Evolutionary conservation across 2,888 invertebrate species (phyloP).

Genomic region (Aproaerema taeniolella): DNA sequence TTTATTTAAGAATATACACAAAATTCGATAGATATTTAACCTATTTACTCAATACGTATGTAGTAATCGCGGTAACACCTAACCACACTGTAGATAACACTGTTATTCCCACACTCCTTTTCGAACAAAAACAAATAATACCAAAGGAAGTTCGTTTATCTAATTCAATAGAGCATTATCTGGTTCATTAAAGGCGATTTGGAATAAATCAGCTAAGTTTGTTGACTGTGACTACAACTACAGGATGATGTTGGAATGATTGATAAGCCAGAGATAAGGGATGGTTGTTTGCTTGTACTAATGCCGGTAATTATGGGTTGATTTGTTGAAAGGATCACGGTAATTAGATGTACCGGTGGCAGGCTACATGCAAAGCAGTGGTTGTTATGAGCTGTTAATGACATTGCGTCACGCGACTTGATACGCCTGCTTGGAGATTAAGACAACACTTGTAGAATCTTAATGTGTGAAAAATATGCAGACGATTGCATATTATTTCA

Average conservation of each 20-base stretch:
- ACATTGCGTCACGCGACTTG: slow-evolving; percentile 1
- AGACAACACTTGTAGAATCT: no score
- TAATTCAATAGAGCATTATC: slow-evolving; percentile 17
- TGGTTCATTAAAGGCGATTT: slow-evolving; percentile 10
- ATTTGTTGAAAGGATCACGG: slow-evolving; percentile 8
- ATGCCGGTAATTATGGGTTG: slow-evolving; percentile 3
- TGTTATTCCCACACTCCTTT: slow-evolving; percentile 31
- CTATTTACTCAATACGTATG: no score
- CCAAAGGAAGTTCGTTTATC: slow-evolving; percentile 23
- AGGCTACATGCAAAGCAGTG: slow-evolving; percentile 4
- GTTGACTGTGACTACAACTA: slow-evolving; percentile 7
- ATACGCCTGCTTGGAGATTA: slow-evolving; percentile 10
- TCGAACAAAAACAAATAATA: slow-evolving; percentile 26
- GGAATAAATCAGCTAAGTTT: slow-evolving; percentile 7
- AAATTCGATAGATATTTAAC: no score
- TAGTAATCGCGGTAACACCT: no score
- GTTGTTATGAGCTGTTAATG: slow-evolving; percentile 6
- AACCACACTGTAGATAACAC: slow-evolving; percentile 15
- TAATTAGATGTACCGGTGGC: slow-evolving; percentile 5
- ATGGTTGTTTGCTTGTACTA: slow-evolving; percentile 9
- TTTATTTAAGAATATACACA: no score
- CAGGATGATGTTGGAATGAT: slow-evolving; percentile 6
- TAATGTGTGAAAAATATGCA: no score
- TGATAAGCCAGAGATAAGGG: slow-evolving; percentile 5
- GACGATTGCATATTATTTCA: background rate